Base-by-base conservation (phyloP, 2,888 invertebrate species). In the Tiliacea aurago region DNA sequence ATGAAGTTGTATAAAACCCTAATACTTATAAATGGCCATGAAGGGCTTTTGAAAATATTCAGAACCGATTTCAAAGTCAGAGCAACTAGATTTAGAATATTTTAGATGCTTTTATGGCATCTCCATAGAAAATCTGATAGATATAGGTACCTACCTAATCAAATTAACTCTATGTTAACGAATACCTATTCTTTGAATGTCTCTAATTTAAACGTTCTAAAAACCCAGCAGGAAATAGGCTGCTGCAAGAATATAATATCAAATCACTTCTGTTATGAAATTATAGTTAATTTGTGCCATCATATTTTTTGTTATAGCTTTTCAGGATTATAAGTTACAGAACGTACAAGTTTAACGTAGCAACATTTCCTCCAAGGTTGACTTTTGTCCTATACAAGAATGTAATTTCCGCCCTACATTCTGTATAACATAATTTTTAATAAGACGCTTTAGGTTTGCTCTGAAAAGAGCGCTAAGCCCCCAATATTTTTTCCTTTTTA, bases 401-500 rank as follows among this genome's bases (percentile, higher is more conserved):
- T 62, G 47, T 65, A 67, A 59, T 70, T 80, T 80, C 76, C 80
- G 73, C 81, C 84, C 81, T 81, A 85, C 84, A 86, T 87, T 87
- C 79, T 84, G 86, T 86, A 84, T 85, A 85, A 84, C 87, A 88
- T 87, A 87, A 88, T 85, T 89, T 89, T 90, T 89, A 90, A 91
- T 91, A 91, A 89, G 87, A 88, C 86, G 85, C 87, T 87, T 86
- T 80, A 83, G 81, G 79, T 85, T 84, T 84, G 81, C 85, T 78
- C 81, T 78, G 82, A 80, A 84, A 87, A 85, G 86, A 86, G 85
- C 87, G 81, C 84, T 84, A 88, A 89, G 88, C 86, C 84, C 76
- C 73, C 72, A 87, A 88, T 89, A 86, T 87, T 86, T 90, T 86
- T 86, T 76, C 70, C 74, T 85, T 84, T 85, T 87, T 86, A 79